These are phyloP conservation scores for Cuniculus paca DNA, from an alignment of 2,797 vertebrate genomes.

Conservation along the genomic window DNA sequence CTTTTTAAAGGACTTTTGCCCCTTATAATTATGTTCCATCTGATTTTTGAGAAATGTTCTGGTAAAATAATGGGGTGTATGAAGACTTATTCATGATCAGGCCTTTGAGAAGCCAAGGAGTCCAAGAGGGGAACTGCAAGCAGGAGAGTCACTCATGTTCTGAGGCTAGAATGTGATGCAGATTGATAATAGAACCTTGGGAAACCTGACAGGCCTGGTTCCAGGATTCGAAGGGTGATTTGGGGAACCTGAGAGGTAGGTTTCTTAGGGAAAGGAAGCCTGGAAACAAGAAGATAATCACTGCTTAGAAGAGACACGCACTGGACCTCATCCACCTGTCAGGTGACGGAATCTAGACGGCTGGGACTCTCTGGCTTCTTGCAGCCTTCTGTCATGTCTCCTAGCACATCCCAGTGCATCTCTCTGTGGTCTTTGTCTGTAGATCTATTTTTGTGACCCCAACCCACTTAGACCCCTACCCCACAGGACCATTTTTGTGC, in stretches of 20 bases:
- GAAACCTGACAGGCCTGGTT: not conserved
- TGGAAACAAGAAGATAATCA: not conserved
- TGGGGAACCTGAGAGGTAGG: not conserved
- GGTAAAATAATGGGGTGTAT: not conserved
- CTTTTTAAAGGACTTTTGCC: not conserved
- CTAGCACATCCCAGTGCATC: not conserved
- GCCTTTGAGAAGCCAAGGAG: slow-evolving; percentile 22
- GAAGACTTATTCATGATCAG: slow-evolving; percentile 9
- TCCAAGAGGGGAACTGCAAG: not conserved
- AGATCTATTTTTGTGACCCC: not conserved
- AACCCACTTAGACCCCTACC: not conserved
- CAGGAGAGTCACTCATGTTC: slow-evolving; percentile 17
- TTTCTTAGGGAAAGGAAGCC: not conserved
- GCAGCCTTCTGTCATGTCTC: not conserved
- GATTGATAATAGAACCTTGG: not conserved
- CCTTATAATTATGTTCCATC: not conserved
- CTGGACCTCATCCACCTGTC: not conserved
- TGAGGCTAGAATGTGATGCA: slow-evolving; percentile 27
- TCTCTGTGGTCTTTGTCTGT: not conserved
- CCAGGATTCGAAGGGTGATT: not conserved
- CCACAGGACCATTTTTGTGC: not conserved
- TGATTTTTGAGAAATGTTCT: slow-evolving; percentile 38
- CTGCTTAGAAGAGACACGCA: not conserved
- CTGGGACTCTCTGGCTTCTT: not conserved
- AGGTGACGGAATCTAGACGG: not conserved